phyloP scores from a whole-genome alignment of 2,113 vertebrate species.

The Grammomys surdaster region DNA sequence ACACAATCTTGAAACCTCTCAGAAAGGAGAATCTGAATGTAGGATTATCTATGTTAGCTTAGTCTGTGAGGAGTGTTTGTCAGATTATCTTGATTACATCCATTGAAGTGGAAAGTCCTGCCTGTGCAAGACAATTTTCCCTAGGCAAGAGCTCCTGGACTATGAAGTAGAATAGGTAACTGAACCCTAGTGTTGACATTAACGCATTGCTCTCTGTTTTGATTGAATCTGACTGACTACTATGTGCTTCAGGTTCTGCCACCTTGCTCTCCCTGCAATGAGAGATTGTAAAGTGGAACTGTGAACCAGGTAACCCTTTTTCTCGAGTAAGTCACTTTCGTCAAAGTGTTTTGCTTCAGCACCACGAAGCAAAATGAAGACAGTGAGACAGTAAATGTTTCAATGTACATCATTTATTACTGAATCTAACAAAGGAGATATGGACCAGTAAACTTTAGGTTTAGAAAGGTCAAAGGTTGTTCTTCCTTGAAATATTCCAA shows the following conservation, averaged over 20 bases:
- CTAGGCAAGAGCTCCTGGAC: background rate
- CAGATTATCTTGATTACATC: background rate
- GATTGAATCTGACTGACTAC: background rate
- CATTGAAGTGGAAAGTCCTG: background rate
- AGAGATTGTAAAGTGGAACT: background rate
- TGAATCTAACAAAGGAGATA: background rate
- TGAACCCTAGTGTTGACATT: background rate
- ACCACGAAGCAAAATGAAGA: background rate
- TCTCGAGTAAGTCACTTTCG: too few relatives aligned
- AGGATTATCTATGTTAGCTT: background rate
- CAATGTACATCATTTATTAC: background rate
- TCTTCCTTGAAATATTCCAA: constrained; percentile 40
- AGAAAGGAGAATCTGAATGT: background rate
- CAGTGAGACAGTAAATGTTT: background rate
- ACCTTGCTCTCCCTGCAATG: background rate
- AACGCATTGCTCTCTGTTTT: background rate
- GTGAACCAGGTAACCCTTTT: background rate
- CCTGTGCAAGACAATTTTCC: background rate
- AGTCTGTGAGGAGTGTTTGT: background rate
- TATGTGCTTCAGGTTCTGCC: background rate
- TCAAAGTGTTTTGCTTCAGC: background rate
- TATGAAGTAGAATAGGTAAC: background rate
- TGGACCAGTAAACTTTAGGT: background rate
- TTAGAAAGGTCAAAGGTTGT: background rate
- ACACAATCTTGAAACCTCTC: background rate